Evolutionary conservation across 2,888 invertebrate species (phyloP).

Genomic region (Orthosia gracilis): DNA sequence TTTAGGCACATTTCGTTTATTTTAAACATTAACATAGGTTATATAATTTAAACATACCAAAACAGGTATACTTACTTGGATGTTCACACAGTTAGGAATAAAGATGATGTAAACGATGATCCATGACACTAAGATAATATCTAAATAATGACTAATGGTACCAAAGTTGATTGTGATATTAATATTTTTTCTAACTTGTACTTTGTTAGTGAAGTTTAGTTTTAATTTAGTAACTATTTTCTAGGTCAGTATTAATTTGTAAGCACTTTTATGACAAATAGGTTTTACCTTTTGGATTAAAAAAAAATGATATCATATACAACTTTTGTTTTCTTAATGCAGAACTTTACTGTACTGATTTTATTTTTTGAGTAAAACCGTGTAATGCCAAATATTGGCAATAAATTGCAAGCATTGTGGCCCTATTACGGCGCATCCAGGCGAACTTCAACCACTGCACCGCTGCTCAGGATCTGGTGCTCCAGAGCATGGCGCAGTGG

Average conservation of each 20-base stretch:
- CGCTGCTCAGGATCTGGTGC: too few relatives aligned
- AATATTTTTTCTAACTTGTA: slow-evolving; percentile 58
- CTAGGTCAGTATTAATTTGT: slow-evolving; percentile 53
- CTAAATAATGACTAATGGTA: slow-evolving; percentile 12
- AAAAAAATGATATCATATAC: slow-evolving; percentile 27
- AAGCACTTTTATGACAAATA: slow-evolving; percentile 54
- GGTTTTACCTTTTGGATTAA: slow-evolving; percentile 47
- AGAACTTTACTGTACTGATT: too few relatives aligned
- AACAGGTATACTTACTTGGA: not conserved
- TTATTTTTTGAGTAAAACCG: too few relatives aligned
- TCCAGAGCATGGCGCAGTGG: too few relatives aligned
- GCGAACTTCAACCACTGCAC: too few relatives aligned
- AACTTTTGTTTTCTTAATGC: slow-evolving; percentile 11
- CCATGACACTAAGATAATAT: not conserved
- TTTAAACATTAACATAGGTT: too few relatives aligned
- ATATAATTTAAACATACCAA: not conserved
- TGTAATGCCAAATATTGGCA: too few relatives aligned
- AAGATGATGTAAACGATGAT: not conserved
- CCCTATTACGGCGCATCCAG: too few relatives aligned
- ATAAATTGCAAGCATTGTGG: too few relatives aligned
- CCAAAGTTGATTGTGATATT: slow-evolving; percentile 52
- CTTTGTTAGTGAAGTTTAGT: slow-evolving; percentile 57
- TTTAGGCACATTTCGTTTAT: too few relatives aligned
- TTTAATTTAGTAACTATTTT: slow-evolving; percentile 49
- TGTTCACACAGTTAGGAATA: not conserved